These are phyloP conservation scores for Psix sp. DNA, from an alignment of 1,140 invertebrate genomes.

Conservation along the genomic window DNA sequence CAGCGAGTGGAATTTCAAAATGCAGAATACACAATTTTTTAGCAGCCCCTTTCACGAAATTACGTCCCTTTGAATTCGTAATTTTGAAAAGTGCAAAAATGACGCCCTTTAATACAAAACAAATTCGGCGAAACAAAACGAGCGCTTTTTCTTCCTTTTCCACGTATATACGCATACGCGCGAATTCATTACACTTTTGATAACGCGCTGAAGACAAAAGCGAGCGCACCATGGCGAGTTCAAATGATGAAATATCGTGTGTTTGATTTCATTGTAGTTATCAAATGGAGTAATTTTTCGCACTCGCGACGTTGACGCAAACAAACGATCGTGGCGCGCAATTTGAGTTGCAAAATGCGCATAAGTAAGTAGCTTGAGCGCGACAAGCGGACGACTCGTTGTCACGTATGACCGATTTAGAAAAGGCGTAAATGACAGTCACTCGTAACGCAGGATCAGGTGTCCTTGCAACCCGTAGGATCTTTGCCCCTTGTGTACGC, in stretches of 20 bases:
- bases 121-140: no score
- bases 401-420: constrained; percentile 62
- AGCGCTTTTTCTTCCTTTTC: no score
- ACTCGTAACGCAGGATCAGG: constrained; percentile 58
- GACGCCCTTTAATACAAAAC: constrained; percentile 18
- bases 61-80: constrained; percentile 38
- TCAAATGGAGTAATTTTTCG: no score
- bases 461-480: constrained; percentile 68
- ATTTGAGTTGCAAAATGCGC: constrained; percentile 44
- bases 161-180: no score
- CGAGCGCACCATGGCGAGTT: no score
- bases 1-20: constrained; percentile 41
- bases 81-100: constrained; percentile 27
- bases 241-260: no score
- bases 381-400: constrained; percentile 38
- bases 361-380: constrained; percentile 39
- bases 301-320: constrained; percentile 17
- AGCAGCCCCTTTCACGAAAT: constrained; percentile 25
- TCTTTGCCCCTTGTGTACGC: constrained; percentile 71
- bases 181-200: no score
- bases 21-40: constrained; percentile 24
- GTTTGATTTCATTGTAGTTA: no score
- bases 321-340: constrained; percentile 10
- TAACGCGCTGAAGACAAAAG: no score
- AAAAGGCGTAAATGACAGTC: constrained; percentile 65